Evolutionary conservation across 2,888 invertebrate species (phyloP), one percentile per base, ranked within the genome.

Genomic region (Diarsia rubi): DNA sequence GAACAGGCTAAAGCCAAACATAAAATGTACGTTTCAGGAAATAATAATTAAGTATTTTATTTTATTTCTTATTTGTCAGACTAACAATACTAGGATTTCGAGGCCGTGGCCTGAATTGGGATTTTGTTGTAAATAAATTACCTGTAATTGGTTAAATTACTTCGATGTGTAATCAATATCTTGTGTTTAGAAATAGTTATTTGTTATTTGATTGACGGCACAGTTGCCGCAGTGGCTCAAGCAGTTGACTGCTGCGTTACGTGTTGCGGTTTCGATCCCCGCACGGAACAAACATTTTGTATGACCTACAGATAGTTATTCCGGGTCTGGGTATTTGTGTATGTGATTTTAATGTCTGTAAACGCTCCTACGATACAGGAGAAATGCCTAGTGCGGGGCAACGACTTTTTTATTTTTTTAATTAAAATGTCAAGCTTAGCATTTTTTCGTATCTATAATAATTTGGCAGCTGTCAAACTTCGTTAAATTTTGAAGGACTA

Each of bases 81-180:
- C 3, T 8, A 45, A 60, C 64, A 49, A 62, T 31, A 42, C 19
- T 31, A 14, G 21, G 31, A 54, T 77, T 27, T 21, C 64, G 21
- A 16, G 45, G 24, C 24, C 42, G n/a, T 63, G 71, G 21, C n/a
- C 37, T 54, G 37, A 62, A 60, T 70, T 24, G 37, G 12, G 12
- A 49, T 70, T 31, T 37, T 14, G 27, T 49, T 69, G n/a, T 63
- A 77, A 77, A 63, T 57, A 69, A 47, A 11, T 27, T 47, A 57
- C 16, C 27, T 75, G 16, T 49, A 31, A 42, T 69, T 49, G 44
- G 11, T 37, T 24, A 44, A 24, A 59, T 59, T 47, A 14, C n/a
- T 5, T 73, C 1, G 12, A 9, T 37, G 27, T 11, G 2, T n/a
- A 70, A 57, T 57, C 49, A 45, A 69, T 47, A 42, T 11, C 19